Conservation (phyloP, 2,888 invertebrate genomes). For the Drosophila mettleri region DNA sequence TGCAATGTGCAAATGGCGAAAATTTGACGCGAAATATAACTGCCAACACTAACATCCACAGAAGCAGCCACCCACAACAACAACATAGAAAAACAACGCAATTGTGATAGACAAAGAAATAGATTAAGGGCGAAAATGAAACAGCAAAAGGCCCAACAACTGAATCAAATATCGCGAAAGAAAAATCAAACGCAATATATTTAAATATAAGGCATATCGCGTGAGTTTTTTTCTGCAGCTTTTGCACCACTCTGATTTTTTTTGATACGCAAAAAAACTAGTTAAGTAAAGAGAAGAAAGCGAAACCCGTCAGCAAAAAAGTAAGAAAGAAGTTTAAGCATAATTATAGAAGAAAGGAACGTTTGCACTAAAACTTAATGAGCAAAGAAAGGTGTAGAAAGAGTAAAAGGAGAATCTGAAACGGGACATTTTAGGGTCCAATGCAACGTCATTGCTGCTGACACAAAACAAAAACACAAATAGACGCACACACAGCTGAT, state of each 20-base stretch:
- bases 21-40: slow-evolving; percentile 62
- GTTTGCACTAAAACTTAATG: slow-evolving; percentile 32
- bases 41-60: slow-evolving; percentile 69
- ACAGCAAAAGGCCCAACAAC: slow-evolving; percentile 47
- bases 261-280: slow-evolving; percentile 64
- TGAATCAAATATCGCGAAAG: slow-evolving; percentile 33
- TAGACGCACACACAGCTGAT: slow-evolving; percentile 65
- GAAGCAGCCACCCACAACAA: slow-evolving; percentile 46
- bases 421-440: slow-evolving; percentile 50
- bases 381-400: slow-evolving; percentile 35
- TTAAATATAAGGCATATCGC: slow-evolving; percentile 52
- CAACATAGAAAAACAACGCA: slow-evolving; percentile 76
- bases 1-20: slow-evolving; percentile 55
- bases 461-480: slow-evolving; percentile 39
- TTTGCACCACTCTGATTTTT: slow-evolving; percentile 46
- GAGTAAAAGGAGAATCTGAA: slow-evolving; percentile 41
- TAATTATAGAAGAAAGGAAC: slow-evolving; percentile 35
- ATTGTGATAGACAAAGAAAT: slow-evolving; percentile 81
- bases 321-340: slow-evolving; percentile 58
- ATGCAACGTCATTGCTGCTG: slow-evolving; percentile 55
- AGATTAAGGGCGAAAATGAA: slow-evolving; percentile 66
- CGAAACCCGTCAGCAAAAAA: slow-evolving; percentile 41
- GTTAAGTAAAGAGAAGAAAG: slow-evolving; percentile 16
- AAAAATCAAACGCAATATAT: slow-evolving; percentile 60
- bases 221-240: slow-evolving; percentile 47